These are phyloP conservation scores for Drosophila rhopaloa DNA, from an alignment of 1,140 invertebrate genomes.

Conservation along the genomic window DNA sequence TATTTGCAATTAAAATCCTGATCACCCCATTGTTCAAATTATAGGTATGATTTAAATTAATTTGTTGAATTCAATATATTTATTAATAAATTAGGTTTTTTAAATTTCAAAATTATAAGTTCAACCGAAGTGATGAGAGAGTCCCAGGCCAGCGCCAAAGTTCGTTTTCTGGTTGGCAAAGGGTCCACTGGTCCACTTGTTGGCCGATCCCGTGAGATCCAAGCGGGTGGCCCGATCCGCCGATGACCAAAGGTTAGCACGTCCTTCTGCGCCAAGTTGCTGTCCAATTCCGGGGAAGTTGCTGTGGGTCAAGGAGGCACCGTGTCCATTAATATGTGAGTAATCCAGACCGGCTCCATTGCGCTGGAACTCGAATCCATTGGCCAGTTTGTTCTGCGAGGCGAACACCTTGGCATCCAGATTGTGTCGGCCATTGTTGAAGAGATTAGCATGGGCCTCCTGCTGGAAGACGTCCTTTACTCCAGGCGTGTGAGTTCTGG, in stretches of 20 bases:
- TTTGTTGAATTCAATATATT: no score
- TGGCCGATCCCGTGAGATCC: slow-evolving; percentile 62
- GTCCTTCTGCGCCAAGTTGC: slow-evolving; percentile 63
- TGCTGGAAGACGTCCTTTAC: slow-evolving; percentile 69
- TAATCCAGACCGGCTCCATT: slow-evolving; percentile 73
- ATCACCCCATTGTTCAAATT: no score
- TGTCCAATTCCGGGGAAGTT: slow-evolving; percentile 74
- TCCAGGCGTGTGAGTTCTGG: slow-evolving; percentile 70
- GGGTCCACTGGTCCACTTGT: slow-evolving; percentile 71
- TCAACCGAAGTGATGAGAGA: slow-evolving; percentile 71
- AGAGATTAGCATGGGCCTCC: slow-evolving; percentile 71
- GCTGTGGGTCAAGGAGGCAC: slow-evolving; percentile 72
- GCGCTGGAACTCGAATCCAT: slow-evolving; percentile 72
- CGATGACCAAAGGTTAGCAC: slow-evolving; percentile 74
- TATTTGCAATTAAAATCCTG: no score
- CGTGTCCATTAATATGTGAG: slow-evolving; percentile 69
- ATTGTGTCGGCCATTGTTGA: slow-evolving; percentile 69
- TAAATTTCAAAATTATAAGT: no score
- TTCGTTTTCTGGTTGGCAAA: slow-evolving; percentile 55
- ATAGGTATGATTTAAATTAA: no score
- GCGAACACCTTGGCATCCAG: slow-evolving; percentile 75
- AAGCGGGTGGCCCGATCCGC: slow-evolving; percentile 72
- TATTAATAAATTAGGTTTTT: no score
- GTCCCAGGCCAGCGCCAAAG: slow-evolving; percentile 64
- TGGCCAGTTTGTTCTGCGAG: slow-evolving; percentile 73